These are phyloP conservation scores for Apocrypta bakeri DNA, from an alignment of 1,140 invertebrate genomes.

Conservation along the genomic window DNA sequence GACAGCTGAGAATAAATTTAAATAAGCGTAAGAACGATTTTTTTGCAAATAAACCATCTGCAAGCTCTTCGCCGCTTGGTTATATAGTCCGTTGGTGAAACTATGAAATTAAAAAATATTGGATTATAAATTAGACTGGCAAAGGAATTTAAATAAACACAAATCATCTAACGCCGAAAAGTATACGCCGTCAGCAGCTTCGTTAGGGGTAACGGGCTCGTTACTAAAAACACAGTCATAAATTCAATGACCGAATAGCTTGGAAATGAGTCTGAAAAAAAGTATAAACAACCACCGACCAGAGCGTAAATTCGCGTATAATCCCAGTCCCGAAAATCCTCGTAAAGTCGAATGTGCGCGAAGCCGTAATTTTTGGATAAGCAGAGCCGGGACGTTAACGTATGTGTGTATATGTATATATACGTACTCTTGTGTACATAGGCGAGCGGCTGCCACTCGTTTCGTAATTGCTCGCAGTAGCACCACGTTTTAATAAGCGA, in stretches of 20 bases:
- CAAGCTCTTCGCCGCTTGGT: background rate
- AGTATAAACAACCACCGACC: background rate
- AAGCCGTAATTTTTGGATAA: conserved; percentile 48
- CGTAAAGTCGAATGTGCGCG: conserved; percentile 25
- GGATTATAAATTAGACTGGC: no score
- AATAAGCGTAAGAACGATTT: background rate
- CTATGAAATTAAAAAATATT: no score
- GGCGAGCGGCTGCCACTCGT: conserved; percentile 6
- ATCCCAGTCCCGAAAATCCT: conserved; percentile 26
- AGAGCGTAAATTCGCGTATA: conserved; percentile 10
- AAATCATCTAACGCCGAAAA: background rate
- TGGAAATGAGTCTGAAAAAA: background rate
- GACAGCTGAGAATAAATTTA: background rate
- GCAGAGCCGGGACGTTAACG: background rate
- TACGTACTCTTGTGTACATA: background rate
- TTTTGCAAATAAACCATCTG: background rate
- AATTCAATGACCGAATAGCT: background rate
- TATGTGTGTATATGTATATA: background rate
- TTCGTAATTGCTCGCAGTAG: conserved; percentile 44
- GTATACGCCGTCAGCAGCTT: background rate
- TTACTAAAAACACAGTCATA: background rate
- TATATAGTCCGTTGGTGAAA: no score
- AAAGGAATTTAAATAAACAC: background rate
- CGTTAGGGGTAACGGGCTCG: background rate
- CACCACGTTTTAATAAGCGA: conserved; percentile 53